Evolutionary conservation across 2,888 invertebrate species (phyloP), one percentile per base, ranked within the genome.

Genomic region (Aethes cnicana): DNA sequence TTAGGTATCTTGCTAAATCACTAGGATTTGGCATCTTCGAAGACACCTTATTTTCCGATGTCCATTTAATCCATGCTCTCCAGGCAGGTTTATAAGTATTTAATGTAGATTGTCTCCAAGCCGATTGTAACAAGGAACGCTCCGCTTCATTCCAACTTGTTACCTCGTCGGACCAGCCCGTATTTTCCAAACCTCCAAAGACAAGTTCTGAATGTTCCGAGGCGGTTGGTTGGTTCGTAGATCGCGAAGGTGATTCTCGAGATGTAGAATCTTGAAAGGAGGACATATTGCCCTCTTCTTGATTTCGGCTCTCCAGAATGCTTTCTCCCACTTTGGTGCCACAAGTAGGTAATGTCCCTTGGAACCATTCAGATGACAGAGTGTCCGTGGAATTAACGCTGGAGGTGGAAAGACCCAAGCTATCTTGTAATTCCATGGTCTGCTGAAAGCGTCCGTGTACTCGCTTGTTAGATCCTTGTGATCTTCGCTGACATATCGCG

Each of bases 111-210:
- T 33, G 6, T 0, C 57, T 47, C 55, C 55, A 54, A 8, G 53
- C 48, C 4, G 7, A 4, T 14, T 30, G 12, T 4, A 42, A 9
- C 12, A 42, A 20, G 1, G 17, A 20, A 8, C 14, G 14, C 11
- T 43, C 30, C 0, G 30, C 21, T n/a, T 20, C 6, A 4, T 42
- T 43, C 21, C 20, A 58, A 5, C 33, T 14, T 23, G 16, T 55
- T 42, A 57, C 9, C 1, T 11, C 12, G 14, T 48, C 20, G 1
- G 47, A 11, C 60, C 60, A 62, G 47, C 59, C 56, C 56, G 56
- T 58, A 46, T 53, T 39, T 49, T 61, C 64, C 61, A 61, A 7
- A 58, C 48, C 20, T 57, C 56, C 18, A 63, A 18, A 3, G 12
- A 28, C 53, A 66, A 49, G 8, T 59, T 35, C 6, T 59, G 42